Evolutionary conservation across 1,140 invertebrate species (phyloP), one percentile per base, ranked within the genome.

Genomic region (Neodiprion fabricii): DNA sequence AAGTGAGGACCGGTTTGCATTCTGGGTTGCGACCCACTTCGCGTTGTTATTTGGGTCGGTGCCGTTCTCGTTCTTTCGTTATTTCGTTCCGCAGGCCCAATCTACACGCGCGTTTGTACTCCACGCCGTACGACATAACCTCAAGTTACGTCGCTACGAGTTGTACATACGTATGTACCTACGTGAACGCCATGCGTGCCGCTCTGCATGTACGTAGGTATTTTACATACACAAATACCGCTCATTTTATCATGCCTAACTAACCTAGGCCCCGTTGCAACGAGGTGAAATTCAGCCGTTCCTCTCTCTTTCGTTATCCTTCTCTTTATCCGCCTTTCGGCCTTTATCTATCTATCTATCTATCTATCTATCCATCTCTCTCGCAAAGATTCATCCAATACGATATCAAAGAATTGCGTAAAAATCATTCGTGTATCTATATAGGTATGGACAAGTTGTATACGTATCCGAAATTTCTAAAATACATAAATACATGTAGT

Each of bases 261-360:
- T 61, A 61, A 61, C 53, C 53, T 61, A 61, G 53, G 53, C 53
- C 53, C 53, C 53, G 53, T 61, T 61, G 53, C 53, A 14, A 9
- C 5, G 28, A 40, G 28, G 28, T 61, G 53, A 61, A 61, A 61
- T 61, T 61, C 53, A 61, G 4, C 53, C 9, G 11, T 17, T 40
- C 28, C n/a, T 17, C 53, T 14, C 53, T 14, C 7, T 17, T 61
- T 17, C 53, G n/a, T 17, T 61, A 40, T 40, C n/a, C 9, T 7
- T 7, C 53, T 17, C 9, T 9, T 8, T 40, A 40, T 40, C 28
- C 28, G 28, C 28, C 28, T 3, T 40, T 40, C 28, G 28, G 5
- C 2, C 28, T 40, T 40, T 2, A 40, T 40, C 28, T 40, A 40
- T 40, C 4, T 61, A 12, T 28, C 28, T 28, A 28, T 28, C 3